Percentiles rank a stretch among this genome's conserved stretches.
phyloP scores from a whole-genome alignment of 2,113 vertebrate species.

The Electrona antarctica region DNA sequence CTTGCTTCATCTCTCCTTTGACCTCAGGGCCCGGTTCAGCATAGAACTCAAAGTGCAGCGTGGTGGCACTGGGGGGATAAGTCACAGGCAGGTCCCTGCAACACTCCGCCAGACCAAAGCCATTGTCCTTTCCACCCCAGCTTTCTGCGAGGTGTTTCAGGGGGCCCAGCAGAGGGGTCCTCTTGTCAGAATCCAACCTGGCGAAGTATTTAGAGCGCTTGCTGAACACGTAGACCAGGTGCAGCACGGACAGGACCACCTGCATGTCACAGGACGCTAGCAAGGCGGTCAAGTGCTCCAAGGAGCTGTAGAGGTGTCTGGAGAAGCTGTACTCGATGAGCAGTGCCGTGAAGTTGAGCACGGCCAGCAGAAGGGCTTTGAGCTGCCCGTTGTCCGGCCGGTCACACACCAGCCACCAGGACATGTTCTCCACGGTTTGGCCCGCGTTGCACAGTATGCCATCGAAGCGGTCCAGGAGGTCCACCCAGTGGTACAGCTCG shows the following conservation, averaged over 20 bases:
- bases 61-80: conserved; percentile 95
- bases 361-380: conserved; percentile 91
- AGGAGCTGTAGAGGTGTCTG: conserved; percentile 95
- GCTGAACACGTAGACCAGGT: conserved; percentile 97
- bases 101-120: conserved; percentile 95
- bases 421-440: conserved; percentile 94
- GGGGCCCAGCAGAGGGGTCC: conserved; percentile 89
- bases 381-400: conserved; percentile 89
- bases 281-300: conserved; percentile 95
- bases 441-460: conserved; percentile 94
- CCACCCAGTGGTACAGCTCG: conserved; percentile 98
- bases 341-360: conserved; percentile 95
- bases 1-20: conserved; percentile 93
- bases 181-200: conserved; percentile 92
- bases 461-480: conserved; percentile 94
- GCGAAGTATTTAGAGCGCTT: conserved; percentile 98
- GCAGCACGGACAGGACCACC: conserved; percentile 95
- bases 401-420: conserved; percentile 95
- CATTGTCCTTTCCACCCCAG: conserved; percentile 97
- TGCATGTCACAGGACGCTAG: conserved; percentile 98
- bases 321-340: conserved; percentile 98
- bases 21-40: conserved; percentile 91
- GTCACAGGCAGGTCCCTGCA: conserved; percentile 92
- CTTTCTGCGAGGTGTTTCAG: conserved; percentile 97
- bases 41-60: conserved; percentile 97